Evolutionary conservation across 2,888 invertebrate species (phyloP).

Genomic region (Protodeltote pygarga): DNA sequence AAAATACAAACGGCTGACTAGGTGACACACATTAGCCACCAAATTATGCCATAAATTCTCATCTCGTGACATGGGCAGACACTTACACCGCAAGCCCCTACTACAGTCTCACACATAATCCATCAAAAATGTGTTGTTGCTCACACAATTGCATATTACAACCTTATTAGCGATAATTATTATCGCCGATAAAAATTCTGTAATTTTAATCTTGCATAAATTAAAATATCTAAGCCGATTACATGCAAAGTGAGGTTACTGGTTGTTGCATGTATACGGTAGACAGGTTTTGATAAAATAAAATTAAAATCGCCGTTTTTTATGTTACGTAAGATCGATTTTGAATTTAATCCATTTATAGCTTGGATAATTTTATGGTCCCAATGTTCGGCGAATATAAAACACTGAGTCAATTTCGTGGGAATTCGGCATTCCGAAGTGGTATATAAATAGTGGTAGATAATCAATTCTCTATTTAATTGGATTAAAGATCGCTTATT

Average conservation of each 20-base stretch:
- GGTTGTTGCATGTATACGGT: slow-evolving; percentile 9
- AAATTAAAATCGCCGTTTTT: slow-evolving; percentile 28
- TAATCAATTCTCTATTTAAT: no score
- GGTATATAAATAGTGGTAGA: no score
- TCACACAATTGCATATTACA: slow-evolving; percentile 18
- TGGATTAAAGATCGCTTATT: no score
- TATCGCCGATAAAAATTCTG: slow-evolving; percentile 27
- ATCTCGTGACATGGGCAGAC: slow-evolving; percentile 46
- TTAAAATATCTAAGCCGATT: slow-evolving; percentile 43
- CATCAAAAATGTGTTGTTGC: slow-evolving; percentile 12
- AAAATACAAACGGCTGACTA: slow-evolving; percentile 49
- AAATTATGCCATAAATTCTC: slow-evolving; percentile 70
- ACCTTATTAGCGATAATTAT: slow-evolving; percentile 42
- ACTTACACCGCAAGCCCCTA: slow-evolving; percentile 40
- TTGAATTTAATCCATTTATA: slow-evolving; percentile 36
- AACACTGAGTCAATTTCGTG: slow-evolving; percentile 31
- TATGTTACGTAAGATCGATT: slow-evolving; percentile 14
- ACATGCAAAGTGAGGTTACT: slow-evolving; percentile 1
- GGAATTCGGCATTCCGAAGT: slow-evolving; percentile 37
- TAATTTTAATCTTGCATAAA: slow-evolving; percentile 44
- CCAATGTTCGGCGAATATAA: slow-evolving; percentile 26
- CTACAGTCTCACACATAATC: slow-evolving; percentile 24
- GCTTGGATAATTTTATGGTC: slow-evolving; percentile 35
- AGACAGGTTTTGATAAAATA: slow-evolving; percentile 10
- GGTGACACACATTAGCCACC: slow-evolving; percentile 64